Evolutionary conservation across 2,113 vertebrate genomes (phyloP).

Genomic region (Eptatretus burgeri): DNA sequence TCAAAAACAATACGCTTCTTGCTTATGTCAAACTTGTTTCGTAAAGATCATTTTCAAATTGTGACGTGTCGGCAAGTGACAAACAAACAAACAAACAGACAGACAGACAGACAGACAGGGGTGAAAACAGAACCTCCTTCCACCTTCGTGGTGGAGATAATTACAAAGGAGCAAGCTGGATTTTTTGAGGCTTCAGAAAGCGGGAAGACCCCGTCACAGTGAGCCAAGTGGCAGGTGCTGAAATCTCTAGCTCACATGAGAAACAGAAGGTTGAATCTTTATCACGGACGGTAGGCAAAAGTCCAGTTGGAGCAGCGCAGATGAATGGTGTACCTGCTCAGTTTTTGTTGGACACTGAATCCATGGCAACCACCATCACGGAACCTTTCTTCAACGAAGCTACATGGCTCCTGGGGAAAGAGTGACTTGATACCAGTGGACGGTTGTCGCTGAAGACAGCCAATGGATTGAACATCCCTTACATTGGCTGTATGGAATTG

Average conservation of each 20-base stretch:
- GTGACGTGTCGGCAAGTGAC: too few relatives aligned
- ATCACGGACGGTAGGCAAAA: background rate
- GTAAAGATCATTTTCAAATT: too few relatives aligned
- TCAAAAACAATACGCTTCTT: too few relatives aligned
- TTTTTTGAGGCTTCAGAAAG: background rate
- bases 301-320: background rate
- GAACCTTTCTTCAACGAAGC: background rate
- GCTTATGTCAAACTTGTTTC: too few relatives aligned
- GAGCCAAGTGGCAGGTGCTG: background rate
- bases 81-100: too few relatives aligned
- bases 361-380: background rate
- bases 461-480: slow-evolving; percentile 4
- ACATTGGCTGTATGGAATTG: slow-evolving; percentile 6
- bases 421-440: background rate
- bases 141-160: too few relatives aligned
- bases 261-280: background rate
- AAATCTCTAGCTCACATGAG: background rate
- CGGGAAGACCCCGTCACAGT: background rate
- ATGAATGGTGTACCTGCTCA: background rate
- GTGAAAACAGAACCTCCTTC: too few relatives aligned
- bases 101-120: too few relatives aligned
- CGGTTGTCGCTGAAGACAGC: background rate
- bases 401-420: background rate
- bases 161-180: background rate
- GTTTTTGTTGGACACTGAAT: background rate